phyloP scores from a whole-genome alignment of 2,888 invertebrate genomes.

The Zootermopsis nevadensis region DNA sequence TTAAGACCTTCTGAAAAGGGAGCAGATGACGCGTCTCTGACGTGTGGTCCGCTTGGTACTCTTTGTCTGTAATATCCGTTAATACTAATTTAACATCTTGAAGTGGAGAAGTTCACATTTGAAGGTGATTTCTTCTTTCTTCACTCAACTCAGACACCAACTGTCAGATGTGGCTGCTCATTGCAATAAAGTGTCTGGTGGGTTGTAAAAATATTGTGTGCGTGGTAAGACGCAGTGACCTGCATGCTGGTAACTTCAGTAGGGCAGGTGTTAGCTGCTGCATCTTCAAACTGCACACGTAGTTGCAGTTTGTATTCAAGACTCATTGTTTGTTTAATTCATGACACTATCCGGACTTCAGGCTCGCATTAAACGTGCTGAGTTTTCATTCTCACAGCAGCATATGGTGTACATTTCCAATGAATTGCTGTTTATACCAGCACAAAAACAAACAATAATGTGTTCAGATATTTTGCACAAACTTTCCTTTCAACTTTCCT shows the following conservation, averaged over 20 bases:
- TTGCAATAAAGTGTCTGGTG: no score
- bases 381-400: not conserved
- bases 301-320: not conserved
- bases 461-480: not conserved
- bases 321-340: constrained; percentile 29
- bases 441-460: not conserved
- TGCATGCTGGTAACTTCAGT: not conserved
- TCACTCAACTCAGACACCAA: no score
- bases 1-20: no score
- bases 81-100: no score
- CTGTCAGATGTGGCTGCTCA: no score
- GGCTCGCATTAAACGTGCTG: constrained; percentile 2
- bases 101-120: not conserved
- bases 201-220: not conserved
- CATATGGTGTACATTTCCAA: not conserved
- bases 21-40: no score
- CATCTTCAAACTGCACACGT: not conserved
- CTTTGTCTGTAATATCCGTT: no score
- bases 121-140: not conserved
- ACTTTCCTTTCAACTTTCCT: no score
- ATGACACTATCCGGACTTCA: not conserved
- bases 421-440: no score
- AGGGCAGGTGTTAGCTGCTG: not conserved
- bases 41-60: no score
- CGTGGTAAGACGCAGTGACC: not conserved